phyloP scores from a whole-genome alignment of 2,888 invertebrate species.

The Ariolimax columbianus region DNA sequence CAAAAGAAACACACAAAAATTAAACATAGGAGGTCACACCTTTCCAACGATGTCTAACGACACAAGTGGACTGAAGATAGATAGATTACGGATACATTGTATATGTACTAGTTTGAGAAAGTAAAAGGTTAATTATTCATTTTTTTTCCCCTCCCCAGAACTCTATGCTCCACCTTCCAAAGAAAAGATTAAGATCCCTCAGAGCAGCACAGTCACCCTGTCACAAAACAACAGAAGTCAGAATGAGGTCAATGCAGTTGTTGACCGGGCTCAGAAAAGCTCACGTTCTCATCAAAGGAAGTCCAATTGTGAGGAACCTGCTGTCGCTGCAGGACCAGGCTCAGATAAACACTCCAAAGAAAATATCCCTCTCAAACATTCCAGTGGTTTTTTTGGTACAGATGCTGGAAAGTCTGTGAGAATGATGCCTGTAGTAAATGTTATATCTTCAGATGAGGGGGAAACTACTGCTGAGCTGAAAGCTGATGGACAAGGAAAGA shows the following conservation, averaged over 20 bases:
- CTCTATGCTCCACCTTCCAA: slow-evolving; percentile 26
- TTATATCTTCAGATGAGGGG: slow-evolving; percentile 28
- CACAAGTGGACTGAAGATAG: no score
- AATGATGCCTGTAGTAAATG: slow-evolving; percentile 35
- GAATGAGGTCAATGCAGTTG: background rate
- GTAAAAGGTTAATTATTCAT: no score
- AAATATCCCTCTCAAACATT: background rate
- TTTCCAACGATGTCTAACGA: no score
- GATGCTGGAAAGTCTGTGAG: slow-evolving; percentile 22
- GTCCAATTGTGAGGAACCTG: background rate
- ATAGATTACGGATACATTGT: no score
- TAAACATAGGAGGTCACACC: no score
- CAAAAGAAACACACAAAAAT: no score
- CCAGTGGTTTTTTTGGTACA: background rate
- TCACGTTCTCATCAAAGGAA: background rate
- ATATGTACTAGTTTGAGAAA: no score
- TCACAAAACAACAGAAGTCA: background rate
- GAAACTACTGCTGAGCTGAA: background rate
- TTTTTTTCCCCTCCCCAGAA: slow-evolving; percentile 18
- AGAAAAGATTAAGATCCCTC: slow-evolving; percentile 43
- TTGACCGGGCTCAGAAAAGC: background rate
- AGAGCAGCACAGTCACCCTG: background rate
- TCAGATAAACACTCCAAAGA: slow-evolving; percentile 10
- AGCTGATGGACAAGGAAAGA: slow-evolving; percentile 13
- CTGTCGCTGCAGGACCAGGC: background rate